These are phyloP conservation scores for Synanthedon tipuliformis DNA, from an alignment of 2,888 invertebrate species.

Conservation along the genomic window DNA sequence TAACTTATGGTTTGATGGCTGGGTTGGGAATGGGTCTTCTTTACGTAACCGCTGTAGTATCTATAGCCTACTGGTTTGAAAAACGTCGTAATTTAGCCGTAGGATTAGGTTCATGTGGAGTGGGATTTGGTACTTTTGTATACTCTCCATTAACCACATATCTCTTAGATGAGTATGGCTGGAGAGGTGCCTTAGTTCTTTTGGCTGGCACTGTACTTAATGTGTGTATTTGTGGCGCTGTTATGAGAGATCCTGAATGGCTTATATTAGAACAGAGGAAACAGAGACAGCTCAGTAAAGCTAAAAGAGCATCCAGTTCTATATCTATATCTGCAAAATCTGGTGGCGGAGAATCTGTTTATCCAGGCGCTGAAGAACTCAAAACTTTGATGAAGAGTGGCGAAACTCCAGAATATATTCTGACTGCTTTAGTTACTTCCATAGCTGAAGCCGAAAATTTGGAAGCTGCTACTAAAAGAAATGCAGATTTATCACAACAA, in stretches of 20 bases:
- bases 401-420: conserved; percentile 74
- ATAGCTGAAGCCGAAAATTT: conserved; percentile 64
- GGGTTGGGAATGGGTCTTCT: conserved; percentile 86
- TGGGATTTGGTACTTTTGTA: conserved; percentile 89
- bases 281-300: conserved; percentile 59
- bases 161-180: conserved; percentile 80
- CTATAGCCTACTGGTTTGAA: conserved; percentile 94
- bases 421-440: conserved; percentile 72
- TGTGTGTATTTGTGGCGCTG: conserved; percentile 85
- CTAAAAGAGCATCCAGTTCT: conserved; percentile 63
- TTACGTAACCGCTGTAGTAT: conserved; percentile 91
- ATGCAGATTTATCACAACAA: conserved; percentile 50
- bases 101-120: conserved; percentile 88
- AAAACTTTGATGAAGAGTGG: conserved; percentile 78
- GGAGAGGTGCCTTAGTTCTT: conserved; percentile 83
- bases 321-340: conserved; percentile 66
- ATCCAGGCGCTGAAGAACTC: conserved; percentile 75
- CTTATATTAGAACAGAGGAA: conserved; percentile 74
- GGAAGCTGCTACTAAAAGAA: conserved; percentile 55
- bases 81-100: conserved; percentile 88
- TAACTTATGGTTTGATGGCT: conserved; percentile 87
- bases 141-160: conserved; percentile 87
- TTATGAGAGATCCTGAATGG: conserved; percentile 93
- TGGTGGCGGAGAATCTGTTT: conserved; percentile 67
- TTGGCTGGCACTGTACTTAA: conserved; percentile 87